These are phyloP conservation scores for Caloenas nicobarica DNA, from an alignment of 2,113 vertebrate genomes.

Conservation along the genomic window DNA sequence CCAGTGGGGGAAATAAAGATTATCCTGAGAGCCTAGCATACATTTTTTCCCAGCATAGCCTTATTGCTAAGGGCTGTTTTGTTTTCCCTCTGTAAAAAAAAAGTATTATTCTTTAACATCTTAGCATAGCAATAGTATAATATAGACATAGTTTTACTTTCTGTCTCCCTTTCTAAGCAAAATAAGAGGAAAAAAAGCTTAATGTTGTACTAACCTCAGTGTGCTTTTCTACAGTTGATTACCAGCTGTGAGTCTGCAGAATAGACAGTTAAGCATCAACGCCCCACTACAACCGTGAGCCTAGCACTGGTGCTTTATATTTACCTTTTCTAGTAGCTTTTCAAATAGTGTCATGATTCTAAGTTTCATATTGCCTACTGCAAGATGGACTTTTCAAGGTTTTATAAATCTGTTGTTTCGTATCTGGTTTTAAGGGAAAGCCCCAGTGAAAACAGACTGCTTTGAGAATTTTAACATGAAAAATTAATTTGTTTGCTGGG, in stretches of 20 bases:
- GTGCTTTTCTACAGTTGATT: neutral
- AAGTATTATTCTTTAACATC: neutral
- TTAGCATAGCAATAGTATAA: neutral
- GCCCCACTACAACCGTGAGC: accelerated
- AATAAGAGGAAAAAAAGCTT: neutral
- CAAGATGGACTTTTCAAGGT: neutral
- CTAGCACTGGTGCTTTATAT: neutral
- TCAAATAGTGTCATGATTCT: neutral
- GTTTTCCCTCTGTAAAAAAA: neutral
- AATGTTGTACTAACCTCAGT: neutral
- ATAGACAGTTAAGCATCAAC: neutral
- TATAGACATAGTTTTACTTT: neutral
- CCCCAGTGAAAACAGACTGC: neutral
- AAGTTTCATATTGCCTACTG: neutral
- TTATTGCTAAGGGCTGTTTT: neutral
- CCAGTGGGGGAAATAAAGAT: neutral
- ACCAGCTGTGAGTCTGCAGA: neutral
- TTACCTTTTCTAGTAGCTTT: neutral
- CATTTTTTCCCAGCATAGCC: neutral
- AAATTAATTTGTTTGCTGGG: neutral
- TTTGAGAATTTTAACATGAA: neutral
- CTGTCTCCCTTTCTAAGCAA: neutral
- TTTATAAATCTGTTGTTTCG: neutral
- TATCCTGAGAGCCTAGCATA: neutral
- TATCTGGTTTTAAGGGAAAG: neutral